Evolutionary conservation across 2,113 vertebrate genomes (phyloP), one percentile per base, ranked within the genome.

Genomic region (Gadus chalcogrammus): DNA sequence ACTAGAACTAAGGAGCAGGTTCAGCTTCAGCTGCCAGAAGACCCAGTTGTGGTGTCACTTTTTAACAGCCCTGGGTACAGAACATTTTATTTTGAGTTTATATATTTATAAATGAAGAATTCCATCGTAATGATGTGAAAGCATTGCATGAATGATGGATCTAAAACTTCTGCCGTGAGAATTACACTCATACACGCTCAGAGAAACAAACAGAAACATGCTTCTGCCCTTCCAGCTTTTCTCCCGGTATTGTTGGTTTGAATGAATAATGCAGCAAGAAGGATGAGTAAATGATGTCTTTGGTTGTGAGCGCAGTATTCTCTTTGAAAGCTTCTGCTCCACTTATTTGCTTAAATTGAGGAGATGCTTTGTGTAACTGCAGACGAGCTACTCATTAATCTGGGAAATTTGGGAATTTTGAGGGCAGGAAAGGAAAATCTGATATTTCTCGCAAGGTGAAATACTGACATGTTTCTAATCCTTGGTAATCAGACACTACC

Each of bases 281-380:
- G 75, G 87, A 88, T 87, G 88, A 82, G 79, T 77, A 84, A 87
- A 86, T 84, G 88, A 85, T 68, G 81, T 83, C 81, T 64, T 69
- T 52, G 69, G 85, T 85, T 76, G 76, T 80, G 79, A 79, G 74
- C 79, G 88, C 74, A 84, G 73, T 81, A 89, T 88, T 89, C 84
- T 85, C 80, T 90, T 88, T 89, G 88, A 90, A 88, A 87, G 77
- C 79, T 86, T 83, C 80, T 67, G 78, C 83, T 78, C 76, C 72
- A 56, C 42, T 71, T 58, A 22, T 63, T 28, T 63, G 66, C 27
- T 61, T 61, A 27, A 35, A 68, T 13, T 9, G 8, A 35, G 31
- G 31, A 82, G 78, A 72, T 71, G 81, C 67, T 82, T 48, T 4
- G 38, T 74, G 83, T 90, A 82, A 89, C 67, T 70, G 73, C 61